Evolutionary conservation across 2,797 vertebrate genomes (phyloP), one percentile per base, ranked within the genome.

Genomic region (Pseudochromis fuscus): DNA sequence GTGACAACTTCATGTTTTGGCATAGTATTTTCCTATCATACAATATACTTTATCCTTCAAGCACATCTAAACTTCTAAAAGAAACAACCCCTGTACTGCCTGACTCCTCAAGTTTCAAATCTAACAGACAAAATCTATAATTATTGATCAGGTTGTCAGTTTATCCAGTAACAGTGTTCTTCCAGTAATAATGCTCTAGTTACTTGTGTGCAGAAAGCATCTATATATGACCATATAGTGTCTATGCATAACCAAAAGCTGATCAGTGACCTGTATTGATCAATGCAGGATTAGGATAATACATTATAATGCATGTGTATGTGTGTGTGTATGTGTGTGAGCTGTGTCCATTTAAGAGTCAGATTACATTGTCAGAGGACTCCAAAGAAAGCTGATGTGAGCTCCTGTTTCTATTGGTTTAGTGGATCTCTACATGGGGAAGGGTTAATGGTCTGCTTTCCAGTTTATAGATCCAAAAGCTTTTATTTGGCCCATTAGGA

Each of bases 381-480:
- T 23, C 64, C n/a, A 64, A 27, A 67, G 51, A 66, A 76, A 42
- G 61, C 63, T 77, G 72, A 85, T 80, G 51, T 44, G 64, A 81
- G 82, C 68, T 90, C 72, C 27, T 65, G 50, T 81, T 78, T 86
- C 86, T 80, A 46, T 77, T 75, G 75, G 62, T 75, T 74, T 67
- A 52, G 65, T 67, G 31, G 31, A 82, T 59, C 72, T 75, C 10
- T 37, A 49, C 48, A 38, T 27, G 42, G 42, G 65, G 72, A 59
- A 73, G 33, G 74, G 66, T 77, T 88, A 88, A 89, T 87, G 86
- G 82, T 82, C 60, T 85, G 42, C 49, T 81, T 80, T 87, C 71
- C 63, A 85, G 79, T 84, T 88, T 88, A 92, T 92, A 77, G 90
- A 92, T 91, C 85, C 79, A 75, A 59, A 79, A 67, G 86, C 86